Base-by-base conservation (phyloP, 2,797 vertebrate genomes). In the Myotis daubentonii region DNA sequence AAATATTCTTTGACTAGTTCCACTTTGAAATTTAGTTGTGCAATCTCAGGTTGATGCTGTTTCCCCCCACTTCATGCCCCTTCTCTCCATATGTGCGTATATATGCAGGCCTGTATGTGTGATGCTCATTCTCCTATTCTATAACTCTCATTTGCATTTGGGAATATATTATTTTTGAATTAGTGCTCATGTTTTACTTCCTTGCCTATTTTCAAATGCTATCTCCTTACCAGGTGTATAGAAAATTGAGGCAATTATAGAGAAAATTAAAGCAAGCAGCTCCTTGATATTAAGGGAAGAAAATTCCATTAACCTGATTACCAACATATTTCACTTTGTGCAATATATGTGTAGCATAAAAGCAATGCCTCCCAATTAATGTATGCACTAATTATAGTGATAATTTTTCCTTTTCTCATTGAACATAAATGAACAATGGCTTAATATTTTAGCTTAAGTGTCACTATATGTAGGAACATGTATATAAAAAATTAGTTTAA, bases 251-350 rank as follows among this genome's bases (percentile, higher is more conserved):
- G 93, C 75, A 96, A 94, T 97, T 95, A 91, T 33, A 60, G 78
- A 97, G 96, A 96, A 95, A 95, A 95, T 97, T 95, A 94, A 97
- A 94, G 84, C 57, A 96, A 97, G 90, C 53, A 93, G 47, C 82
- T 96, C 82, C 71, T 92, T 85, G 80, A 95, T 93, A 95, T 87
- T 94, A 97, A 96, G 66, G 83, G 78, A 68, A 92, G 79, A 91
- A 84, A 96, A 93, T 81, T 80, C 71, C 71, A 94, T 95, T 96
- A 96, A 82, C 87, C 57, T 91, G 36, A 96, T 92, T 89, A 93
- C 66, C 47, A 95, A 71, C 78, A 93, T 93, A 68, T 65, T 94
- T 90, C 79, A 86, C 65, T 83, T 74, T 47, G 19, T 60, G 7
- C 25, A 93, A 70, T 49, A 49, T 78, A 88, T 41, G 57, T 88